Conservation (phyloP, 2,888 invertebrate species). For the Erynnis tages region DNA sequence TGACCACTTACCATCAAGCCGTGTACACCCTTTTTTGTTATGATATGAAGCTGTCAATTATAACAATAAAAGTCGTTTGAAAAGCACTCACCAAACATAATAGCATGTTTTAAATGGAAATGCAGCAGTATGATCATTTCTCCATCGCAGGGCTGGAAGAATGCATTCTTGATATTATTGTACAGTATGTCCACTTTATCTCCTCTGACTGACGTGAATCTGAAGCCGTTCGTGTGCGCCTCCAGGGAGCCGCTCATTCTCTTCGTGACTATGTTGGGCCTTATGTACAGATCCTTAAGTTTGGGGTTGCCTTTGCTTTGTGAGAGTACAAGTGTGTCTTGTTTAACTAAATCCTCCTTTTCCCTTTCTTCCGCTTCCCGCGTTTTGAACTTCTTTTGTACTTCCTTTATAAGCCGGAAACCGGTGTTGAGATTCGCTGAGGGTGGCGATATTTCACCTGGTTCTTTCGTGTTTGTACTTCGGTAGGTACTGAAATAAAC, state of each 20-base stretch:
- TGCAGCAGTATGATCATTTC: constrained; percentile 99
- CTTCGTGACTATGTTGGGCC: constrained; percentile 99
- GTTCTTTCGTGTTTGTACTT: constrained; percentile 98
- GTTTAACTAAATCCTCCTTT: constrained; percentile 99
- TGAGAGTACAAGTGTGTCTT: constrained; percentile 96
- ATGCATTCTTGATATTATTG: constrained; percentile 99
- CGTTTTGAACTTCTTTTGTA: constrained; percentile 99
- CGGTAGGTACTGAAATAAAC: constrained; percentile 89
- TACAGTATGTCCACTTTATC: constrained; percentile 99
- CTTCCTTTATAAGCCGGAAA: constrained; percentile 98
- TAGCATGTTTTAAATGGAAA: constrained; percentile 99
- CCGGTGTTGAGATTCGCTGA: constrained; percentile 98
- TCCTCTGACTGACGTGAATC: constrained; percentile 99
- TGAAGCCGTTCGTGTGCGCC: constrained; percentile 97
- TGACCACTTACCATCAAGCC: too few relatives aligned
- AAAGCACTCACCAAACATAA: constrained; percentile 93
- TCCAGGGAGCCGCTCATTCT: constrained; percentile 96
- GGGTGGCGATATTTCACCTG: constrained; percentile 96
- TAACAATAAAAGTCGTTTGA: neutral
- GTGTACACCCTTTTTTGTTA: too few relatives aligned
- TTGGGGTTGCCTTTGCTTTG: constrained; percentile 99
- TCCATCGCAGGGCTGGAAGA: constrained; percentile 99
- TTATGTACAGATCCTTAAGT: constrained; percentile 97
- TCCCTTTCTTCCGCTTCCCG: constrained; percentile 99
- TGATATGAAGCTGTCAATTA: too few relatives aligned